Evolutionary conservation across 2,113 vertebrate genomes (phyloP), one percentile per base, ranked within the genome.

Genomic region (Gavia stellata): DNA sequence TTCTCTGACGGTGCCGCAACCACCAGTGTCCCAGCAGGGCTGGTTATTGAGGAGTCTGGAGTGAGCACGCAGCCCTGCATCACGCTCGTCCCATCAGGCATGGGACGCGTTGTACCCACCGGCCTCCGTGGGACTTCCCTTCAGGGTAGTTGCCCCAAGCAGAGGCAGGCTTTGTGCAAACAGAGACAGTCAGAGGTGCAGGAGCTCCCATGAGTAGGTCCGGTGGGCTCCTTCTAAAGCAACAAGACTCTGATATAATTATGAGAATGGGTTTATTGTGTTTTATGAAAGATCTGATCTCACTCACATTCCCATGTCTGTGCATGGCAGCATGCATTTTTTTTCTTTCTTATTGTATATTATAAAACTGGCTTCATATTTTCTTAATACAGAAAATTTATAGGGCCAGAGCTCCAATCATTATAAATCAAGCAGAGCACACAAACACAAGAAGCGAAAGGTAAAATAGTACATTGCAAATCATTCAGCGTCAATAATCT

Each of bases 401-500:
- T 71, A 47, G 73, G 86, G 81, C 72, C 90, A 79, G 73, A 65
- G 59, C 53, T 61, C 65, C 83, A 94, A 79, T 92, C 93, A 75
- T 55, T 65, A 65, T 85, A 94, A 94, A 95, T 89, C 96, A 94
- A 56, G 36, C 56, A 31, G 36, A 93, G 90, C 62, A 47, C 63
- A 85, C 45, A 92, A 90, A 91, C 53, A 65, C 78, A 68, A 85
- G 94, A 33, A 91, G 71, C 5, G 1, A 82, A 58, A 95, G 92
- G 91, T 55, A 70, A 85, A 93, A 31, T 4, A 66, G 71, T 87
- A 78, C 78, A 26, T 49, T 83, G 78, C 84, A 95, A 95, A 96
- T 96, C 92, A 92, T 87, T 95, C 91, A 77, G 84, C 89, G 89
- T 96, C 96, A 96, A 95, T 95, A 95, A 91, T 70, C 92, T 28